Base-by-base conservation (phyloP, 1,140 invertebrate species). In the Patella vulgata region DNA sequence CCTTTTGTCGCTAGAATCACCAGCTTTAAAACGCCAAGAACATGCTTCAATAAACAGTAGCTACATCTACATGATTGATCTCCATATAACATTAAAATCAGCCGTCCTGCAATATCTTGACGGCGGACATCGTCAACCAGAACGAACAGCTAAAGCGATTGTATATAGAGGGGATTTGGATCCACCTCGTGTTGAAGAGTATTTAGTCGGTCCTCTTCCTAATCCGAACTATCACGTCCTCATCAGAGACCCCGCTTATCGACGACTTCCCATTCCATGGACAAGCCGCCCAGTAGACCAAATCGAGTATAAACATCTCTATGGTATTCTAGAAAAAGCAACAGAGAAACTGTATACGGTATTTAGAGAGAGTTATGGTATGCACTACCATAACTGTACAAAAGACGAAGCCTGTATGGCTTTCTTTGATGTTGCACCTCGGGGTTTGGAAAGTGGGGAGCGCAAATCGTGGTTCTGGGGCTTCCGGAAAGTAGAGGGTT, bases 41-140 rank as follows among this genome's bases (percentile, higher is more conserved):
- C 30, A 69, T 5, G 77, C 76, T 0, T 60, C 46, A 0, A 47
- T 75, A 4, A 75, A 77, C 50, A 73, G 61, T 42, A 79, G 72
- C 40, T 80, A 80, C 44, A 79, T 81, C 17, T 81, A 66, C 52
- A 68, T 77, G 69, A 81, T 81, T 2, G 77, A 79, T 48, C 59
- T 80, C 9, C 66, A 73, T 31, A 46, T 59, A 44, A 78, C 79
- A 6, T 57, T 78, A 17, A 81, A 82, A 55, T 59, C 70, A 9
- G 71, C 73, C 5, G 78, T 79, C 4, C 46, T 80, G 12, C 51
- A 70, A 9, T 75, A 73, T 55, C 52, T 78, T 21, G 70, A 79
- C 47, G 47, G 63, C 8, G 73, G 70, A 9, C 53, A 57, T 21
- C 54, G 63, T 9, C 68, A 71, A 39, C 71, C 78, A 3, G 64